Percentiles rank a stretch among this genome's conserved stretches.
Evolutionary conservation across 2,888 invertebrate species (phyloP).

Genomic region (Phengaris arion): DNA sequence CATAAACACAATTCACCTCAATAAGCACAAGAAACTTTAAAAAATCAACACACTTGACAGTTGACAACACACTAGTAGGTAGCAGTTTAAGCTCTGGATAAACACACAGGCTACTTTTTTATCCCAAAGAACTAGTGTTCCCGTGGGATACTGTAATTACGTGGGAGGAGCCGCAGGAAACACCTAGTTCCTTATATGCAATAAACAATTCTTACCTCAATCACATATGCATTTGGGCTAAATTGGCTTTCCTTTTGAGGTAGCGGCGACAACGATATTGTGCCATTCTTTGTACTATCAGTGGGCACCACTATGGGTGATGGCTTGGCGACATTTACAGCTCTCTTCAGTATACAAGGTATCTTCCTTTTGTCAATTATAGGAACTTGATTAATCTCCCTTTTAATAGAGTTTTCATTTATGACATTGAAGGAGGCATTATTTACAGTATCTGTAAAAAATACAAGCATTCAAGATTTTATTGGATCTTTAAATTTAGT

Average conservation of each 20-base stretch:
- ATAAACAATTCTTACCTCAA: conserved; percentile 46
- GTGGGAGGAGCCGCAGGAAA: no score
- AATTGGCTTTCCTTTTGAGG: conserved; percentile 46
- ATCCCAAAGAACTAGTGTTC: no score
- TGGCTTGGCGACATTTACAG: conserved; percentile 43
- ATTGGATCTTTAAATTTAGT: no score
- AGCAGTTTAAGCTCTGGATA: no score
- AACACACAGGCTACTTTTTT: no score
- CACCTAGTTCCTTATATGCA: no score
- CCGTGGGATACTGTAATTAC: no score
- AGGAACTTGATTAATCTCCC: conserved; percentile 51
- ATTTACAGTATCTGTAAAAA: conserved; percentile 2
- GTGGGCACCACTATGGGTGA: conserved; percentile 49
- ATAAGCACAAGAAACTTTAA: no score
- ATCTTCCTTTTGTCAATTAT: conserved; percentile 56
- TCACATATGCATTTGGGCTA: conserved; percentile 33
- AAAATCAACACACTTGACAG: no score
- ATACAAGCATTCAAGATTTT: no score
- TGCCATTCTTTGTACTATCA: conserved; percentile 56
- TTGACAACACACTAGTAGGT: no score
- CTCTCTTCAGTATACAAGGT: conserved; percentile 55
- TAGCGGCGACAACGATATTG: conserved; percentile 58
- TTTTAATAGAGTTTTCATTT: conserved; percentile 56
- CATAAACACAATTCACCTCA: no score
- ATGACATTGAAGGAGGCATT: conserved; percentile 68